Percentiles rank a stretch among this genome's conserved stretches.
Conservation (phyloP, 2,888 invertebrate genomes). For the Eubasilissa splendida region DNA sequence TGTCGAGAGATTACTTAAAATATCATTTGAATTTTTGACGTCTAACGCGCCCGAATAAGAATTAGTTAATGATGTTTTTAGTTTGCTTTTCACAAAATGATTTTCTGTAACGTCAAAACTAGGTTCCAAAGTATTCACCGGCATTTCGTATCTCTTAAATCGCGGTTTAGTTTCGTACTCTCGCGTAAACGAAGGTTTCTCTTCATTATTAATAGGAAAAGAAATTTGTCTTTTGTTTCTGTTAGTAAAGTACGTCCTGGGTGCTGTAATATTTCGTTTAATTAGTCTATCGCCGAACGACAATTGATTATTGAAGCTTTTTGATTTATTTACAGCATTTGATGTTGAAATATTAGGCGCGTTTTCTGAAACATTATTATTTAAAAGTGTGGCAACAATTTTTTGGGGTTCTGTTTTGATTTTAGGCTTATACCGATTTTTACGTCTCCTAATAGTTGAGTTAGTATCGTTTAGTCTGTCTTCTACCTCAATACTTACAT, state of each 20-base stretch:
- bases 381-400: neutral
- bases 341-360: neutral
- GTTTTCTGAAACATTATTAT: too few species aligned
- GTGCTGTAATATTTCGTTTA: neutral
- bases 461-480: slow-evolving; percentile 37
- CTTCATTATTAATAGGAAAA: neutral
- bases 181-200: neutral
- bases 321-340: neutral
- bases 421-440: slow-evolving; percentile 28
- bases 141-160: slow-evolving; percentile 11
- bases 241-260: neutral
- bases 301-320: neutral
- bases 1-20: slow-evolving; percentile 11
- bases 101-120: neutral
- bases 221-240: slow-evolving; percentile 22
- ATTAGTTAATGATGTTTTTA: slow-evolving; percentile 39
- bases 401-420: slow-evolving; percentile 10
- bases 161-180: slow-evolving; percentile 4
- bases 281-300: slow-evolving; percentile 20
- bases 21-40: neutral
- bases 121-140: neutral
- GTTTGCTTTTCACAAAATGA: slow-evolving; percentile 11
- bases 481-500: slow-evolving; percentile 55
- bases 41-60: slow-evolving; percentile 5
- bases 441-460: neutral